Conservation (phyloP, 1,140 invertebrate species). For the Mizuhopecten yessoensis region DNA sequence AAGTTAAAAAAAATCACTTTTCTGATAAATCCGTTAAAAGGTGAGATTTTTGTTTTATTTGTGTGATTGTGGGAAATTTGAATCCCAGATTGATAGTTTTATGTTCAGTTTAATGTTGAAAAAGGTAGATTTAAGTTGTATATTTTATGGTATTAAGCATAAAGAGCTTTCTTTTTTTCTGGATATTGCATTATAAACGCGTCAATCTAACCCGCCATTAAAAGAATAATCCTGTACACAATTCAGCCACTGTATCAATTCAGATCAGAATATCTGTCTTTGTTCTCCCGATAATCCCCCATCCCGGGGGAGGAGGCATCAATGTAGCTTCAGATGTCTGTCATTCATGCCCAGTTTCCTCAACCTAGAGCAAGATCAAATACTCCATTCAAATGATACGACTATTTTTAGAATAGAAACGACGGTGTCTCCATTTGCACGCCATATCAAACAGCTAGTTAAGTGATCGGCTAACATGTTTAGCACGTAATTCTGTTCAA, state of each 20-base stretch:
- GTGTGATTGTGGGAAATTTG: too few relatives aligned
- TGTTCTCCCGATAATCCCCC: neutral
- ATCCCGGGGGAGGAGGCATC: neutral
- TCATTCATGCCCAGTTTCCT: neutral
- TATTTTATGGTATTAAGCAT: too few relatives aligned
- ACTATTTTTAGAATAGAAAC: neutral
- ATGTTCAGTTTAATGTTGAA: too few relatives aligned
- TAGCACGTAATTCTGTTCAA: neutral
- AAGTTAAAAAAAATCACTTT: too few relatives aligned
- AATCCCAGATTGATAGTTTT: too few relatives aligned
- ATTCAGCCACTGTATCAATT: neutral
- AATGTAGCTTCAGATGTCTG: neutral
- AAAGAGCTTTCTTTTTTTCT: too few relatives aligned
- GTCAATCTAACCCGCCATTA: neutral
- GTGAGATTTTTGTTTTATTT: too few relatives aligned
- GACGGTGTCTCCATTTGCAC: neutral
- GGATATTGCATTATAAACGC: neutral
- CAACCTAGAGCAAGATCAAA: neutral
- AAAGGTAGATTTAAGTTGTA: too few relatives aligned
- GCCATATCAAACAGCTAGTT: neutral
- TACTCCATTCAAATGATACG: neutral
- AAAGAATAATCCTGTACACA: neutral
- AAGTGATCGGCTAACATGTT: neutral
- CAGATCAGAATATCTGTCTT: neutral
- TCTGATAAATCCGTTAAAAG: too few relatives aligned